phyloP scores from a whole-genome alignment of 2,797 vertebrate genomes.

The Notolepis coatsorum region DNA sequence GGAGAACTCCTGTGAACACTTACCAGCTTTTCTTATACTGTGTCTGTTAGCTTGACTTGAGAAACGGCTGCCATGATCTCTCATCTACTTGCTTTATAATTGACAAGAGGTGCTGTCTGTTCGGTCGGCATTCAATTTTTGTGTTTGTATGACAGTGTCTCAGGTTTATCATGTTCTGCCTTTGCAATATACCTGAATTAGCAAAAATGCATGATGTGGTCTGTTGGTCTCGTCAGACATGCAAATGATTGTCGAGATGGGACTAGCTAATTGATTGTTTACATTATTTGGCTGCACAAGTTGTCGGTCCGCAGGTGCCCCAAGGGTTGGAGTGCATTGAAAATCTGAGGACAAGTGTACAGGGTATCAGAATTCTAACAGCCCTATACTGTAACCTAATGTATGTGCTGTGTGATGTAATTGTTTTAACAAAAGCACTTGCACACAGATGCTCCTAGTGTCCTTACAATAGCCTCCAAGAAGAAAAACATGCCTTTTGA shows the following conservation, averaged over 20 bases:
- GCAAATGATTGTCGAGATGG: slow-evolving; percentile 28
- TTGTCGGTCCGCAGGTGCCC: no score
- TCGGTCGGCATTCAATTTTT: slow-evolving; percentile 43
- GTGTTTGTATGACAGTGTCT: slow-evolving; percentile 54
- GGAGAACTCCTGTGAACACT: slow-evolving; percentile 46
- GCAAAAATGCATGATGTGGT: slow-evolving; percentile 42
- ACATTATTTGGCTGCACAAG: slow-evolving; percentile 40
- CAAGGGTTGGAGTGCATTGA: slow-evolving; percentile 12
- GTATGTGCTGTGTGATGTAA: slow-evolving; percentile 34
- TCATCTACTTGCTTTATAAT: slow-evolving; percentile 34
- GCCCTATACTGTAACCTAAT: slow-evolving; percentile 31
- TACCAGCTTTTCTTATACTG: slow-evolving; percentile 49
- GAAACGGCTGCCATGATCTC: slow-evolving; percentile 35
- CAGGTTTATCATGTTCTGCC: slow-evolving; percentile 73
- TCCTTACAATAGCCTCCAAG: slow-evolving; percentile 28
- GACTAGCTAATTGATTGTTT: slow-evolving; percentile 47
- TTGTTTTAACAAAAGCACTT: slow-evolving; percentile 18
- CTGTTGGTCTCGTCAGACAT: slow-evolving; percentile 36
- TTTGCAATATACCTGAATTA: slow-evolving; percentile 54
- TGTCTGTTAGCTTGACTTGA: slow-evolving; percentile 30
- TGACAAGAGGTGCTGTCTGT: slow-evolving; percentile 25
- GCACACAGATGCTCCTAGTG: slow-evolving; percentile 25
- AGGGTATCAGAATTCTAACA: slow-evolving; percentile 20
- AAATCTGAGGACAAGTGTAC: slow-evolving; percentile 7
- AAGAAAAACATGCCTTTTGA: slow-evolving; percentile 28